Base-by-base conservation (phyloP, 2,797 vertebrate genomes). In the Lagodon rhomboides region DNA sequence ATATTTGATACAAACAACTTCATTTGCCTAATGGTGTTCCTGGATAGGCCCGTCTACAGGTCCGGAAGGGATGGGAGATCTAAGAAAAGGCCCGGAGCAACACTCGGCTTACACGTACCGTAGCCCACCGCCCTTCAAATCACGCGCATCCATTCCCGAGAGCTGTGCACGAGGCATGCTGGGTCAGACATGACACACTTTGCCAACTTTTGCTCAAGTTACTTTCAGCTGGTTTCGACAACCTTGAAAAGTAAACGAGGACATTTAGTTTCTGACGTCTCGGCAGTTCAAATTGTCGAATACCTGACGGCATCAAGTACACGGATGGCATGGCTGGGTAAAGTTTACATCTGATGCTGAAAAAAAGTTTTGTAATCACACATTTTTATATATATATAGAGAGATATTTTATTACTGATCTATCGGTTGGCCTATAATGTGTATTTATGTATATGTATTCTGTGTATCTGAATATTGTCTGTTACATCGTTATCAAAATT, bases 1-100 rank as follows among this genome's bases (percentile, higher is more conserved):
- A 95, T 93, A 94, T 92, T 92, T 90, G 92, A 94, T 93, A 92
- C 92, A 95, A 95, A 94, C 94, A 94, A 93, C 91, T 93, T 93
- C 83, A 94, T 95, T 93, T 93, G 93, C 91, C 92, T 93, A 91
- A 91, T 88, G 89, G 87, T 77, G 90, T 93, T 94, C 94, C 92
- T 95, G 91, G 93, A 94, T 91, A 89, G 89, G 79, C 89, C 77
- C 83, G 61, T 92, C 82, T 84, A 84, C 86, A 89, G 87, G 88
- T 93, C 89, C 74, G 50, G 87, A 90, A 92, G 92, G 87, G 65
- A 88, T 84, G 79, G 66, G 60, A 91, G 91, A 93, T 94, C 94
- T 93, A 92, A 94, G 90, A 92, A 93, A 88, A 77, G 80, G 90
- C 90, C 87, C 69, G 25, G 12, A 93, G 90, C 84, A 72, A 83